Percentiles rank a stretch among this genome's conserved stretches.
These are phyloP conservation scores for Panopea generosa DNA, from an alignment of 2,888 invertebrate species.

Conservation along the genomic window DNA sequence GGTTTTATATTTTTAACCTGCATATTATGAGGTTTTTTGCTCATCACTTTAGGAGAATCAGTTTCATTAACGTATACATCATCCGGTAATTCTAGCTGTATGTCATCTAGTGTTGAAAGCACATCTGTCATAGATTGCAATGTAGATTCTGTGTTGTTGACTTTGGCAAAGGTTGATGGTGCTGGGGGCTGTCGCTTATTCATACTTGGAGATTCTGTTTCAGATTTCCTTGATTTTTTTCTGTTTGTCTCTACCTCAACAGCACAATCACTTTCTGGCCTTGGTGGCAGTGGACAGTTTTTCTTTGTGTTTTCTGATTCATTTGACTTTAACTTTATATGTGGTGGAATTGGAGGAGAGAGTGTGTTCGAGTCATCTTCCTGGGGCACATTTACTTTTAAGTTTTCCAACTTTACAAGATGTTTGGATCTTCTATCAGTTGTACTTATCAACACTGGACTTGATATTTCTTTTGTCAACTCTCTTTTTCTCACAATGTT, in stretches of 20 bases:
- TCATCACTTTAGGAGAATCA: slow-evolving; percentile 13
- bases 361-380: not conserved
- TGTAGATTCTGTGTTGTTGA: slow-evolving; percentile 38
- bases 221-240: slow-evolving; percentile 57
- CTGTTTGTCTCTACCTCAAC: slow-evolving; percentile 19
- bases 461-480: slow-evolving; percentile 76
- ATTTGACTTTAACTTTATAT: slow-evolving; percentile 48
- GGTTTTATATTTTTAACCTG: slow-evolving; percentile 49
- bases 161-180: slow-evolving; percentile 21
- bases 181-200: slow-evolving; percentile 64
- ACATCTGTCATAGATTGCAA: slow-evolving; percentile 50
- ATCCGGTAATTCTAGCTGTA: slow-evolving; percentile 42
- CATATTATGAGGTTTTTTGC: slow-evolving; percentile 15
- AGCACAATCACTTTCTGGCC: slow-evolving; percentile 60
- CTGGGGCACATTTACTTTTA: slow-evolving; percentile 22
- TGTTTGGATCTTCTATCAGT: slow-evolving; percentile 78
- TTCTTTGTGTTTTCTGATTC: slow-evolving; percentile 48
- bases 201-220: slow-evolving; percentile 38
- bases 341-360: slow-evolving; percentile 62
- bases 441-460: slow-evolving; percentile 78
- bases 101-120: slow-evolving; percentile 52
- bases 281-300: slow-evolving; percentile 58
- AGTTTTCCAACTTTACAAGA: slow-evolving; percentile 62
- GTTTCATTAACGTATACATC: slow-evolving; percentile 28
- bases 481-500: slow-evolving; percentile 71